phyloP scores from a whole-genome alignment of 2,888 invertebrate species.

The Scaptomyza flava region DNA sequence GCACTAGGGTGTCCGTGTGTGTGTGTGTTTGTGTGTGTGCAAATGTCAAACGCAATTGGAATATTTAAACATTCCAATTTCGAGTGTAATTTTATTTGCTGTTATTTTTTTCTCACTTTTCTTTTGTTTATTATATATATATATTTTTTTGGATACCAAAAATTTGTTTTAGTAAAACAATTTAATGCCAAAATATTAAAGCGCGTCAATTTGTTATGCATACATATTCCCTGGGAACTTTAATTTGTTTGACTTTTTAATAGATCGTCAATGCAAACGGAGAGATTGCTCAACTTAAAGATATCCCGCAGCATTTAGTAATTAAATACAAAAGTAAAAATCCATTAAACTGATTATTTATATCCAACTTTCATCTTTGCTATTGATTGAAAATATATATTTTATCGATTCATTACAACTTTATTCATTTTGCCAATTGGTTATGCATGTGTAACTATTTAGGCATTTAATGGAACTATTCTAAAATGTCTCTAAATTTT shows the following conservation, averaged over 20 bases:
- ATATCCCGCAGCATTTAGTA: not conserved
- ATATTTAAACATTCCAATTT: conserved; percentile 67
- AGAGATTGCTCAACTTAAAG: not conserved
- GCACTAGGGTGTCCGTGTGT: conserved; percentile 9
- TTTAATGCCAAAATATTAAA: conserved; percentile 41
- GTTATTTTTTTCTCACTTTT: conserved; percentile 8
- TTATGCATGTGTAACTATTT: not conserved
- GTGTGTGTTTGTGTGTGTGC: conserved; percentile 2
- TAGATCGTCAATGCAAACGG: not conserved
- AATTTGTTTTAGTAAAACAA: conserved; percentile 54
- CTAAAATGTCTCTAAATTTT: conserved; percentile 1
- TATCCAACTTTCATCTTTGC: not conserved
- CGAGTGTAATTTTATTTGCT: conserved; percentile 58
- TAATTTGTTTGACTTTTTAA: conserved; percentile 14
- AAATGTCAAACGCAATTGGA: conserved; percentile 68
- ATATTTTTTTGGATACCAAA: conserved; percentile 8
- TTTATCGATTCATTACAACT: not conserved
- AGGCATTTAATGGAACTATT: not conserved
- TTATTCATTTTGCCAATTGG: not conserved
- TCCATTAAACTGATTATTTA: too few species aligned
- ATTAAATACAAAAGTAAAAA: too few species aligned
- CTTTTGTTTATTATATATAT: not conserved
- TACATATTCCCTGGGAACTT: conserved; percentile 3
- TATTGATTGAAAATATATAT: not conserved
- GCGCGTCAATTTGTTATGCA: conserved; percentile 33